These are phyloP conservation scores for Centroberyx gerrardi DNA, from an alignment of 2,797 vertebrate genomes.

Conservation along the genomic window DNA sequence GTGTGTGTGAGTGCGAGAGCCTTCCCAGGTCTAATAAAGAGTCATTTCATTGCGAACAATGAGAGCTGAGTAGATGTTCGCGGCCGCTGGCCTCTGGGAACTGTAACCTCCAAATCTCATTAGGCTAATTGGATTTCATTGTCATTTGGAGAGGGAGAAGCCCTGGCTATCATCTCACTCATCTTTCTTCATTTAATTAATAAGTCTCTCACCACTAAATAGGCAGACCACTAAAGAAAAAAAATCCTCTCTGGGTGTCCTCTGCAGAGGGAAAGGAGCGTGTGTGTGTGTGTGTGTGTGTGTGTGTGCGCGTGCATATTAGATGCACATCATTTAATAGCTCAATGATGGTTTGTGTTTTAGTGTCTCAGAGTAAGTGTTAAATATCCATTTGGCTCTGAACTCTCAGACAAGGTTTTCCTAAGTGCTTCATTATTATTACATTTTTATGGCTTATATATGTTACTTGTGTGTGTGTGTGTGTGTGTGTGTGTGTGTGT, in stretches of 20 bases:
- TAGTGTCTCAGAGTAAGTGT: background rate
- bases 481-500: background rate
- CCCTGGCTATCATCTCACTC: conserved; percentile 1
- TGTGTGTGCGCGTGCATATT: background rate
- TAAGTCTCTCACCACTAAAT: background rate
- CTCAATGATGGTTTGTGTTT: background rate
- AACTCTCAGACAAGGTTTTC: background rate
- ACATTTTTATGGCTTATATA: background rate
- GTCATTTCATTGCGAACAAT: background rate
- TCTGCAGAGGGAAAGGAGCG: too few relatives aligned
- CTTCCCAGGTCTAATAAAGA: conserved; percentile 13
- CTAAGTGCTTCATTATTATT: background rate
- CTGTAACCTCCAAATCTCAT: conserved; percentile 25
- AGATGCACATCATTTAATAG: background rate
- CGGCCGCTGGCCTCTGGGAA: background rate
- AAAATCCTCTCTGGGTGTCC: too few relatives aligned
- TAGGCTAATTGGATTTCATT: conserved; percentile 19
- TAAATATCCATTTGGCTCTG: background rate
- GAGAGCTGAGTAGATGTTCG: conserved; percentile 3
- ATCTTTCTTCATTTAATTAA: conserved; percentile 23
- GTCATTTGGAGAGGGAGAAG: conserved; percentile 1
- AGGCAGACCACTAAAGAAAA: too few relatives aligned
- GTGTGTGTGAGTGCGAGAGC: background rate
- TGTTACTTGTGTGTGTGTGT: background rate
- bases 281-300: background rate